Base-by-base conservation (phyloP, 2,797 vertebrate species). In the Dendrocincla fuliginosa region DNA sequence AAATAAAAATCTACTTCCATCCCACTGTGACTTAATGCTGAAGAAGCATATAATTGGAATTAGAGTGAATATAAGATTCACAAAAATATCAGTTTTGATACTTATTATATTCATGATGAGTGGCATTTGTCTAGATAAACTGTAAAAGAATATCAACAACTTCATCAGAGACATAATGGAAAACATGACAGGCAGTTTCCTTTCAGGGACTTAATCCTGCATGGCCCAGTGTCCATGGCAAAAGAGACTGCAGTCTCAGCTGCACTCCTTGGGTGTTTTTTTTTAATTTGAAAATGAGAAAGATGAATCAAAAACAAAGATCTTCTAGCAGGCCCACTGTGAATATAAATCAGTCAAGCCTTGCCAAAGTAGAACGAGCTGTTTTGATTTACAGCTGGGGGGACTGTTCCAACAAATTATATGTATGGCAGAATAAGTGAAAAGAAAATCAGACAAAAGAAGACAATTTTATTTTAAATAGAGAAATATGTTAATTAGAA, bases 1-100 rank as follows among this genome's bases (percentile, higher is more conserved):
- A 96, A 89, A 69, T 67, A n/a, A 84, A 97, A 96, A 87, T 80
- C 61, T 75, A 17, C 39, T 86, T 92, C 57, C 64, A 84, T 85
- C 69, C 55, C 56, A 50, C 37, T 69, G 65, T 97, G 95, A 94
- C 57, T 12, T 76, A 69, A 87, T 64, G 41, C 19, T 49, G 14
- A 91, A 87, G 13, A 69, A 88, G 46, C 35, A 63, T 82, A 17
- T 92, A 96, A 94, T 46, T 95, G 65, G 69, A 91, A 76, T 73
- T 73, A 57, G 35, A 68, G 67, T 80, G 59, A 95, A 91, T 74
- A 69, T 47, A 83, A 63, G 56, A 89, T 6, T 76, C 87, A 93
- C 30, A 86, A 65, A 95, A 73, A 56, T 79, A 92, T 20, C 44
- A 85, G 71, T 73, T 97, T 60, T 92, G 68, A 82, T 76, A 87